Evolutionary conservation across 1,140 invertebrate genomes (phyloP).

Genomic region (Zaprionus camerounensis): DNA sequence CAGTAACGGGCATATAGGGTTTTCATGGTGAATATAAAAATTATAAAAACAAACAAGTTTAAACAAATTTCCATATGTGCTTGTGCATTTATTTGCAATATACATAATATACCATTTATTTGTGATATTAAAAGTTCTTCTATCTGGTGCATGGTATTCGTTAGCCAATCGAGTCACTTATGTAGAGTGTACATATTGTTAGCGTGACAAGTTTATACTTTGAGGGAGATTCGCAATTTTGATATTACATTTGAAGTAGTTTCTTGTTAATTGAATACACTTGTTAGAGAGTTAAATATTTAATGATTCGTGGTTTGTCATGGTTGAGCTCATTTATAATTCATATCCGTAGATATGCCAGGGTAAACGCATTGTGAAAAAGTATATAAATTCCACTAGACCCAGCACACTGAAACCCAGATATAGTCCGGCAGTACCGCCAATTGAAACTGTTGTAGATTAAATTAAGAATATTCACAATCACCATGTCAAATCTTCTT

Average conservation of each 20-base stretch:
- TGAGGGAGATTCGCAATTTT: neutral
- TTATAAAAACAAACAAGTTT: no score
- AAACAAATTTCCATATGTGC: no score
- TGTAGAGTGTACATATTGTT: neutral
- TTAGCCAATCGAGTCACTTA: neutral
- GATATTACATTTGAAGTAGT: neutral
- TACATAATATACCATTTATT: no score
- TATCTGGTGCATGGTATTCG: neutral
- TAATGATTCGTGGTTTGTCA: neutral
- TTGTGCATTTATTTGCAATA: no score
- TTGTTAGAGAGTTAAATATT: neutral
- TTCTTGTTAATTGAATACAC: constrained; percentile 4
- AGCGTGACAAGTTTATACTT: neutral
- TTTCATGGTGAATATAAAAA: neutral
- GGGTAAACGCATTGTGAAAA: constrained; percentile 86
- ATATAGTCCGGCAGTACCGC: constrained; percentile 89
- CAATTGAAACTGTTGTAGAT: constrained; percentile 86
- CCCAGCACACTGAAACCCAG: constrained; percentile 89
- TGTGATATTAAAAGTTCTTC: neutral
- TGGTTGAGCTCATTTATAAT: constrained; percentile 31
- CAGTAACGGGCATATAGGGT: neutral
- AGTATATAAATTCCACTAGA: constrained; percentile 89
- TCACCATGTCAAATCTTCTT: no score
- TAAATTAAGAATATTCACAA: neutral
- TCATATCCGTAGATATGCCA: constrained; percentile 85